Evolutionary conservation across 2,888 invertebrate species (phyloP).

Genomic region (Mythimna albipuncta): DNA sequence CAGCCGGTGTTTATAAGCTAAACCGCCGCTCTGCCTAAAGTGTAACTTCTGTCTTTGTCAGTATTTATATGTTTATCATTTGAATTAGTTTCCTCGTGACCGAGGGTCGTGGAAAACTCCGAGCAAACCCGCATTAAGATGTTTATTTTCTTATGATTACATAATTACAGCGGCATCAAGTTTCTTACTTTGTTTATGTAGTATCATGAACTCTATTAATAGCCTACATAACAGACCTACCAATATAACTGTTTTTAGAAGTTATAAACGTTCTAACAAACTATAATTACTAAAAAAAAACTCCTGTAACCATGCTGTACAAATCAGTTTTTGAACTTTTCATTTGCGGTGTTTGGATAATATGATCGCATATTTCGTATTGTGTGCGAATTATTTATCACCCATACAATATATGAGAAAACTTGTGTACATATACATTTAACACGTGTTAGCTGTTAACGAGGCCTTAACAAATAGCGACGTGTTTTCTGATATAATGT

Average conservation of each 20-base stretch:
- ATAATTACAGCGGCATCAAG: conserved; percentile 15
- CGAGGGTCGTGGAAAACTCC: conserved; percentile 55
- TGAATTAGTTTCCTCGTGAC: conserved; percentile 61
- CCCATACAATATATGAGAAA: conserved; percentile 31
- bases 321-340: conserved; percentile 36
- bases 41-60: conserved; percentile 20
- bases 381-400: conserved; percentile 40
- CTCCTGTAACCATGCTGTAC: conserved; percentile 3
- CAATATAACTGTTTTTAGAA: background rate
- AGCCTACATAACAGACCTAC: background rate
- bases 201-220: conserved; percentile 1
- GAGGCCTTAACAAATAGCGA: conserved; percentile 33
- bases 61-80: conserved; percentile 54
- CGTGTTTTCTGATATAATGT: conserved; percentile 31
- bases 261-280: background rate
- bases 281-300: background rate
- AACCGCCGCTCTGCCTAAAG: background rate
- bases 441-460: conserved; percentile 45
- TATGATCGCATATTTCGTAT: conserved; percentile 18
- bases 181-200: conserved; percentile 28
- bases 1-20: conserved; percentile 36
- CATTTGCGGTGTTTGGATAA: conserved; percentile 16
- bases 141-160: conserved; percentile 33
- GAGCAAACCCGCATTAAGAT: conserved; percentile 17
- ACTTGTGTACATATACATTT: conserved; percentile 50